Evolutionary conservation across 2,797 vertebrate genomes (phyloP).

Genomic region (Tauraco hartlaubi): DNA sequence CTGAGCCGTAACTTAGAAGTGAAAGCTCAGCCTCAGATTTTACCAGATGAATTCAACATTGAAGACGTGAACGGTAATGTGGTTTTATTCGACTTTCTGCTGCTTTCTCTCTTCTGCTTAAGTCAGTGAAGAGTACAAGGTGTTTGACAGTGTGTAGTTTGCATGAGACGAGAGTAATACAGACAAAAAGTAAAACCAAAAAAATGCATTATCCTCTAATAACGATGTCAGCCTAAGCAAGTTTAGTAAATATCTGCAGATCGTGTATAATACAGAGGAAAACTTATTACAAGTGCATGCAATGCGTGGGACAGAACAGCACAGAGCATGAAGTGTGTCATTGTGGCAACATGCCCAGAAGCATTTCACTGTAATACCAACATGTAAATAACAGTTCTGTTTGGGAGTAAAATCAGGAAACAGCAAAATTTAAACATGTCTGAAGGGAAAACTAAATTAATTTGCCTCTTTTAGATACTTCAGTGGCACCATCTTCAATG

Average conservation of each 20-base stretch:
- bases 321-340: background rate
- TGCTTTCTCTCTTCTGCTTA: background rate
- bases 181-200: background rate
- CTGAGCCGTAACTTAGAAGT: constrained; percentile 96
- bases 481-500: constrained; percentile 86
- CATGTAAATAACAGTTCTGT: background rate
- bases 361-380: background rate
- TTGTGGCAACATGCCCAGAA: background rate
- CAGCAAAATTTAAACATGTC: background rate
- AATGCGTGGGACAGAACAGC: background rate
- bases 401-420: background rate
- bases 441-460: background rate
- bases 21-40: constrained; percentile 94
- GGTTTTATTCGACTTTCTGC: background rate
- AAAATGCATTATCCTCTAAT: background rate
- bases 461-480: constrained; percentile 78
- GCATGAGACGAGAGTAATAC: background rate
- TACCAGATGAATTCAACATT: constrained; percentile 84
- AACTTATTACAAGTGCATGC: background rate
- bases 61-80: constrained; percentile 85
- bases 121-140: background rate
- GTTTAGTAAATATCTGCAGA: background rate
- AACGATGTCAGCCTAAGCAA: background rate
- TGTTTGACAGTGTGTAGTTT: background rate
- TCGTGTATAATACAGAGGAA: background rate